phyloP scores from a whole-genome alignment of 1,140 invertebrate species.

The Semibalanus balanoides region DNA sequence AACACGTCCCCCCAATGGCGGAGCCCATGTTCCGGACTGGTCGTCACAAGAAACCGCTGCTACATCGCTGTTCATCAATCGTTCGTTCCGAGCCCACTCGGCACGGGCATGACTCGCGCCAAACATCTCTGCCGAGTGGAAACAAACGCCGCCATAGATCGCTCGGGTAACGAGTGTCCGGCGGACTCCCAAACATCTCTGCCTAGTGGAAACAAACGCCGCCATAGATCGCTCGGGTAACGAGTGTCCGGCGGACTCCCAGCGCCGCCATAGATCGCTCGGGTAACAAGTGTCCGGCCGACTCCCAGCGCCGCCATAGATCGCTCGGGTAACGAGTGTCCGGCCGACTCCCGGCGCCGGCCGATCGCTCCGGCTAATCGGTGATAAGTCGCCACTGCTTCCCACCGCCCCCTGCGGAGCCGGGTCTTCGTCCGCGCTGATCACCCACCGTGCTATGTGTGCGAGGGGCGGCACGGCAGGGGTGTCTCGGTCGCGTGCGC shows the following conservation, averaged over 20 bases:
- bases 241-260: neutral
- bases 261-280: neutral
- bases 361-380: neutral
- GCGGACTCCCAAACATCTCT: no score
- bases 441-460: neutral
- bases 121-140: no score
- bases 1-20: no score
- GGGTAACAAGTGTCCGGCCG: no score
- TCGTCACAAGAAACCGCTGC: no score
- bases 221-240: neutral
- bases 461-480: no score
- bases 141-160: neutral
- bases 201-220: no score
- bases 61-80: no score
- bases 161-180: neutral
- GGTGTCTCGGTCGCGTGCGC: neutral
- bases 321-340: neutral
- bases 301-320: neutral
- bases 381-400: neutral
- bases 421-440: neutral
- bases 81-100: no score
- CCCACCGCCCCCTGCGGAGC: neutral
- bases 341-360: neutral
- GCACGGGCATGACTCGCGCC: no score
- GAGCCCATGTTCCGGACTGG: no score